Evolutionary conservation across 2,888 invertebrate genomes (phyloP).

Genomic region (Netelia virgata): DNA sequence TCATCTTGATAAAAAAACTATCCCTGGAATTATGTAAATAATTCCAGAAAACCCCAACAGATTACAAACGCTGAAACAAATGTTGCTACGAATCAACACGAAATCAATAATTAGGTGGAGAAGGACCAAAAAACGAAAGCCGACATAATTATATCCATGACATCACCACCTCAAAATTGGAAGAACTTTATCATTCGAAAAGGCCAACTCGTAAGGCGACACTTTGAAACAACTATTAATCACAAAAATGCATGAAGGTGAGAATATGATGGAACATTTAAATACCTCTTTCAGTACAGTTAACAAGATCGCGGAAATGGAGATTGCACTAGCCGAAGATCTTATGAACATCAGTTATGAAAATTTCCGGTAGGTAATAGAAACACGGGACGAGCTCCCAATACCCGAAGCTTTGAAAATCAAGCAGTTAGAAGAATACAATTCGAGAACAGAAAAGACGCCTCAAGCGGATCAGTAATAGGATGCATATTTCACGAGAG

Average conservation of each 20-base stretch:
- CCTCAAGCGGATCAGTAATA: not conserved
- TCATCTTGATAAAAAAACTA: not conserved
- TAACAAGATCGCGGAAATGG: slow-evolving; percentile 60
- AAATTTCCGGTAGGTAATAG: slow-evolving; percentile 44
- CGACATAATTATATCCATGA: slow-evolving; percentile 55
- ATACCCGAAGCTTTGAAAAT: slow-evolving; percentile 59
- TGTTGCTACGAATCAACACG: not conserved
- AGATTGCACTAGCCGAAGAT: slow-evolving; percentile 51
- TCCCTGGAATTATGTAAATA: slow-evolving; percentile 28
- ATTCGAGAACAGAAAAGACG: slow-evolving; percentile 42
- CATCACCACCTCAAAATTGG: slow-evolving; percentile 47
- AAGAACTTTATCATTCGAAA: slow-evolving; percentile 49
- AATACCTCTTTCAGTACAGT: slow-evolving; percentile 57
- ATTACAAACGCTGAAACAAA: too few species aligned
- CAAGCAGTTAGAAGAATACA: slow-evolving; percentile 58
- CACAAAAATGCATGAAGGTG: slow-evolving; percentile 56
- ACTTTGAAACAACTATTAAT: slow-evolving; percentile 60
- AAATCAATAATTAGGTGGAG: slow-evolving; percentile 32
- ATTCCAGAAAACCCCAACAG: not conserved
- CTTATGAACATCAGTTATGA: slow-evolving; percentile 55
- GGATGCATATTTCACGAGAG: too few species aligned
- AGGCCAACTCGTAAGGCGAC: slow-evolving; percentile 64
- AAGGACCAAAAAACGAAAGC: slow-evolving; percentile 56
- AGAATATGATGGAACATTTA: slow-evolving; percentile 61
- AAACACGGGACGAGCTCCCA: slow-evolving; percentile 64